Percentiles rank a stretch among this genome's conserved stretches.
phyloP scores from a whole-genome alignment of 2,888 invertebrate genomes.

The Imbricaverruca yamaguchii region DNA sequence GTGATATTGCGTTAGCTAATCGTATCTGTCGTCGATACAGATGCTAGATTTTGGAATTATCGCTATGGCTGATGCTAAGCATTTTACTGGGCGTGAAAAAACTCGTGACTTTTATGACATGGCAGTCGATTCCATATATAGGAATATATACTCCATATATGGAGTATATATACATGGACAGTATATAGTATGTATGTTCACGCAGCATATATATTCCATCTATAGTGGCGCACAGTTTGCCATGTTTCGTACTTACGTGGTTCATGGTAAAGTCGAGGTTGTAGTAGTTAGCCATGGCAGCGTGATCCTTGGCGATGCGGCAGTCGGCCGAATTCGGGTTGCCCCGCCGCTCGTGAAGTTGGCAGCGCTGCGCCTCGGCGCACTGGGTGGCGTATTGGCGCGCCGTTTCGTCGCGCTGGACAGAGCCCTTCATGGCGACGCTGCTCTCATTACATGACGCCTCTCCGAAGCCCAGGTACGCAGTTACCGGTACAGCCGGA shows the following conservation, averaged over 20 bases:
- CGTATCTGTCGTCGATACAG: too few species aligned
- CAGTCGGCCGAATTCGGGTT: slow-evolving; percentile 1
- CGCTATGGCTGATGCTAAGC: too few species aligned
- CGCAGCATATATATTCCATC: too few species aligned
- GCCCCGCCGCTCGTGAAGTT: neutral
- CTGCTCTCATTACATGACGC: neutral
- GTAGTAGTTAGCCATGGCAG: neutral
- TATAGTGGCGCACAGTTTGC: too few species aligned
- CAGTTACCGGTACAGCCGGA: neutral
- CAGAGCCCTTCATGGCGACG: neutral
- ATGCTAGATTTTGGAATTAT: too few species aligned
- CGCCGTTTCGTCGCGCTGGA: neutral
- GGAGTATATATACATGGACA: too few species aligned
- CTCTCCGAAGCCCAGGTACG: neutral
- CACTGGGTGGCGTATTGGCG: neutral
- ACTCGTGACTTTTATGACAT: too few species aligned
- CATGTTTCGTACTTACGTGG: neutral
- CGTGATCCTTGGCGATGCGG: slow-evolving; percentile 13
- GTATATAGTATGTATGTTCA: too few species aligned
- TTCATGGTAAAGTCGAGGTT: neutral
- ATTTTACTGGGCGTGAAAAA: too few species aligned
- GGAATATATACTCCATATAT: too few species aligned
- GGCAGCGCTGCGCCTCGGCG: neutral
- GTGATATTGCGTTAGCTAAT: too few species aligned
- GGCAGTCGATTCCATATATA: too few species aligned